Percentiles rank a stretch among this genome's conserved stretches.
Conservation (phyloP, 2,113 vertebrate genomes). For the Phylloscopus trochiloides region DNA sequence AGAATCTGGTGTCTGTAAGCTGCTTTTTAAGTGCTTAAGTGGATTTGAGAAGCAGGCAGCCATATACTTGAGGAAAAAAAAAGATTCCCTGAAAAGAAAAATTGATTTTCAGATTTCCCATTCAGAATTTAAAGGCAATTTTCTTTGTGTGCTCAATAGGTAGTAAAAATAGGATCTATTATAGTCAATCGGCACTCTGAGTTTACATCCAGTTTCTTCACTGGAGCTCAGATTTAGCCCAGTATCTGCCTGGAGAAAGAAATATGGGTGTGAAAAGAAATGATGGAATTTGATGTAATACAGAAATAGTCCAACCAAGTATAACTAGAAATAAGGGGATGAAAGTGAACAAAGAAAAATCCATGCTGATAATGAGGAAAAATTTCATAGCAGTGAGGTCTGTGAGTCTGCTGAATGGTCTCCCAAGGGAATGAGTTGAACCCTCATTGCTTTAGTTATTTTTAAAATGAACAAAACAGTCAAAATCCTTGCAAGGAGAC, state of each 20-base stretch:
- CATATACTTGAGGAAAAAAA: background rate
- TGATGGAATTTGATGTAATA: constrained; percentile 7
- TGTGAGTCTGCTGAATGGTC: background rate
- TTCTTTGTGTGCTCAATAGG: background rate
- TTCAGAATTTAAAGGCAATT: constrained; percentile 32
- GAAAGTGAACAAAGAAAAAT: constrained; percentile 39
- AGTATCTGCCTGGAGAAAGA: background rate
- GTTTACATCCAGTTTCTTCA: constrained; percentile 17
- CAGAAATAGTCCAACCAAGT: background rate
- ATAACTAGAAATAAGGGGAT: background rate
- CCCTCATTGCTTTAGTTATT: constrained; percentile 35
- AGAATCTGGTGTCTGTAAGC: constrained; percentile 34
- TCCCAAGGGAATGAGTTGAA: constrained; percentile 8
- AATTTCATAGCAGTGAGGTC: constrained; percentile 17
- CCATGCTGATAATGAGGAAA: constrained; percentile 38
- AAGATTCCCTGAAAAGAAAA: background rate
- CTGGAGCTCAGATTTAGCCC: background rate
- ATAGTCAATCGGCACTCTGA: background rate
- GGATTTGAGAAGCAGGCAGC: background rate
- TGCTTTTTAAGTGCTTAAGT: constrained; percentile 42
- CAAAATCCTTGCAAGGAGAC: constrained; percentile 25
- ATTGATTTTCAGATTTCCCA: background rate
- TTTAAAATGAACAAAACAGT: constrained; percentile 49
- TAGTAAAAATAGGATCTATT: background rate
- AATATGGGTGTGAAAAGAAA: background rate